Evolutionary conservation across 2,113 vertebrate genomes (phyloP), one percentile per base, ranked within the genome.

Genomic region (Argyrosomus japonicus): DNA sequence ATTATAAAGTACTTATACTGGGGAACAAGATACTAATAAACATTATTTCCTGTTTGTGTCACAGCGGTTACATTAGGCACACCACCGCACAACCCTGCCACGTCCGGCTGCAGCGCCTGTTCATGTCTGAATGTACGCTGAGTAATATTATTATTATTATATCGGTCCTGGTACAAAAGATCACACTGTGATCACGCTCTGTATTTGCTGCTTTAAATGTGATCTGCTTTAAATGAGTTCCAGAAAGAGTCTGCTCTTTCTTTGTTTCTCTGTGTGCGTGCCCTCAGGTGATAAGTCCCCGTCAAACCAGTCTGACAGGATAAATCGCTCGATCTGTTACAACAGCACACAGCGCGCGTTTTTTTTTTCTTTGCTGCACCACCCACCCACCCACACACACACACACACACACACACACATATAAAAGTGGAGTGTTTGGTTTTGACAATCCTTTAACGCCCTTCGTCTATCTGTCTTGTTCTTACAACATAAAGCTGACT

Each of bases 281-380:
- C 45, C 40, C 48, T 15, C 0, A 36, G 27, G 68, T 29, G n/a
- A 18, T 17, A 65, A 13, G 2, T 21, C 15, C 78, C 68, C 2
- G 75, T 86, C 81, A 73, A 91, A 93, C 92, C 89, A 65, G 94
- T 94, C 69, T 67, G 71, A 89, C 92, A 80, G 53, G 86, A 83
- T 27, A 0, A 67, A 54, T 67, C 21, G 2, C 25, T 43, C 71
- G 29, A 68, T 27, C 8, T 67, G 51, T 80, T 75, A 36, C 27
- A 80, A 75, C 62, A 21, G 62, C 63, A 62, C 72, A 58, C 60
- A 57, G 11, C 32, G 32, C 5, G 47, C 63, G 36, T 15, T 43
- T 57, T 45, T 54, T 3, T 0, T 40, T 40, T 8, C 8, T 40
- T 40, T 40, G 36, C 12, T n/a, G n/a, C 54, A 23, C 77, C n/a